These are phyloP conservation scores for Microctenopoma stevenorrisi DNA, from an alignment of 2,797 vertebrate genomes.

Conservation along the genomic window DNA sequence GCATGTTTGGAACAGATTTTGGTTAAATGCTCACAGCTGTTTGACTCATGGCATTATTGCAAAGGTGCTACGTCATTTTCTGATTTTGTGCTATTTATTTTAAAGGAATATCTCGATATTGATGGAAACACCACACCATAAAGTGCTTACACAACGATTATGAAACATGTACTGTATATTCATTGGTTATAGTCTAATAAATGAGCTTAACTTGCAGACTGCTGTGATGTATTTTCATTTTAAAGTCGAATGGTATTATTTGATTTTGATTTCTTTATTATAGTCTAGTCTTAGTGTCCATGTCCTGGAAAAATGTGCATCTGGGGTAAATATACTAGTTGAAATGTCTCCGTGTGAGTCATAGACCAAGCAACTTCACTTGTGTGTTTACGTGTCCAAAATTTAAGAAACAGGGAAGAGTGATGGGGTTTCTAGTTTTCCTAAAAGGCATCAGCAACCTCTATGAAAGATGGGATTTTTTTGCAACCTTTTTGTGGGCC, in stretches of 20 bases:
- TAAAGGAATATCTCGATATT: conserved; percentile 40
- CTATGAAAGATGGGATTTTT: not conserved
- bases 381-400: not conserved
- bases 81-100: conserved; percentile 67
- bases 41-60: conserved; percentile 66
- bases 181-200: conserved; percentile 79
- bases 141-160: conserved; percentile 76
- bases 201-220: conserved; percentile 61
- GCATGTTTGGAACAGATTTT: conserved; percentile 72
- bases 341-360: too few species aligned
- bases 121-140: conserved; percentile 71
- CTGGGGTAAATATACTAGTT: too few species aligned
- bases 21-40: conserved; percentile 47
- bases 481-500: not conserved
- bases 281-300: too few species aligned
- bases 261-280: too few species aligned
- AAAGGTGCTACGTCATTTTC: conserved; percentile 82
- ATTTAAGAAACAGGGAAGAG: not conserved
- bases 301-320: too few species aligned
- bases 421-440: conserved; percentile 7
- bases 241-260: not conserved
- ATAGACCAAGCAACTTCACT: not conserved
- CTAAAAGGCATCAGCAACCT: conserved; percentile 18
- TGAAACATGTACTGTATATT: conserved; percentile 71
- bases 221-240: conserved; percentile 33